Percentiles rank a stretch among this genome's conserved stretches.
These are phyloP conservation scores for Parazoanthus darwini DNA, from an alignment of 92 coral and sea anemone genomes.

Conservation along the genomic window DNA sequence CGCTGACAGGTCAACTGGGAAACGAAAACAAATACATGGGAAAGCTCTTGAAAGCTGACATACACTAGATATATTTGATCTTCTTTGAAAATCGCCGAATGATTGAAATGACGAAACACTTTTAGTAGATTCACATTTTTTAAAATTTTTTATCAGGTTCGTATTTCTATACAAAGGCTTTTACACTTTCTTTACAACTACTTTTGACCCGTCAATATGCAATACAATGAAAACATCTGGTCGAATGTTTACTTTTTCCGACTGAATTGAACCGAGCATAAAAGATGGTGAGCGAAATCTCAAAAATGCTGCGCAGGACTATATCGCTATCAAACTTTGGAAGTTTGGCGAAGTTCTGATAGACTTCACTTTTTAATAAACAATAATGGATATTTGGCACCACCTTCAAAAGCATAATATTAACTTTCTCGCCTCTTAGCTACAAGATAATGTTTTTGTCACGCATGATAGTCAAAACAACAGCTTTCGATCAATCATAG, in stretches of 20 bases:
- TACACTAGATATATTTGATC: not conserved
- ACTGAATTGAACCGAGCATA: not conserved
- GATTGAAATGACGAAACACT: not conserved
- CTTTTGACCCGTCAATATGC: not conserved
- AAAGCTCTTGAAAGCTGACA: not conserved
- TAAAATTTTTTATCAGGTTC: not conserved
- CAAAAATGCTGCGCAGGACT: not conserved
- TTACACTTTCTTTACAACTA: not conserved
- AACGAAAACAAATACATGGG: not conserved
- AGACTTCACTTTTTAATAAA: not conserved
- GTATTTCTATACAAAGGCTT: not conserved
- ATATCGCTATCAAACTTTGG: not conserved
- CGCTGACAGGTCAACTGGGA: constrained; percentile 30
- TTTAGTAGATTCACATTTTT: not conserved
- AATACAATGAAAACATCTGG: constrained; percentile 21
- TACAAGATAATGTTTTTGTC: not conserved
- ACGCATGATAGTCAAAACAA: not conserved
- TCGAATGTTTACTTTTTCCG: not conserved
- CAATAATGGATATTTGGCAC: too few relatives aligned
- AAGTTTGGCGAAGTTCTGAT: not conserved
- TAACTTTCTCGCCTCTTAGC: not conserved
- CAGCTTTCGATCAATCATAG: not conserved
- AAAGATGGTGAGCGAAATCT: not conserved
- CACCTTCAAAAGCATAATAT: too few relatives aligned
- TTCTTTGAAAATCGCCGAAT: not conserved